Percentiles rank a stretch among this genome's conserved stretches.
phyloP scores from a whole-genome alignment of 2,888 invertebrate genomes.

The Mechanitis mazaeus region DNA sequence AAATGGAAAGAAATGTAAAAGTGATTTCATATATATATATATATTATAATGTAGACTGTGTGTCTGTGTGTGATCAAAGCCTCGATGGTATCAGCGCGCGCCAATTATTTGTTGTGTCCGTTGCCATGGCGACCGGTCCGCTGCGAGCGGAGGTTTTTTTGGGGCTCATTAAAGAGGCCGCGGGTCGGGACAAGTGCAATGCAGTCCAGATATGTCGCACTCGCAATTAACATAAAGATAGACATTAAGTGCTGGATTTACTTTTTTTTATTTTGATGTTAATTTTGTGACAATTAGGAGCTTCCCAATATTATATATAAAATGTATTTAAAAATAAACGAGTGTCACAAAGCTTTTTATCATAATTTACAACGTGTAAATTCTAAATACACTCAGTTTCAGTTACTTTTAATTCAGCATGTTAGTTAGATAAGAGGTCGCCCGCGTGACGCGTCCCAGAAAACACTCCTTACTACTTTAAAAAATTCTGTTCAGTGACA shows the following conservation, averaged over 20 bases:
- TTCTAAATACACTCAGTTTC: background rate
- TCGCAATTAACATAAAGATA: conserved; percentile 24
- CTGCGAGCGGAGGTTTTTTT: conserved; percentile 31
- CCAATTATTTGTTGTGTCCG: conserved; percentile 55
- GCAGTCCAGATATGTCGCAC: conserved; percentile 21
- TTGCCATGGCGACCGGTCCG: conserved; percentile 53
- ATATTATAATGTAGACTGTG: too few species aligned
- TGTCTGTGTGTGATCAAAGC: background rate
- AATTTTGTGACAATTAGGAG: too few species aligned
- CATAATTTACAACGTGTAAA: background rate
- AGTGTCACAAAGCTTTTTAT: background rate
- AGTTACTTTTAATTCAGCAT: conserved; percentile 2
- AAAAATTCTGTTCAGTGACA: background rate
- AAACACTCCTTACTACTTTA: conserved; percentile 1
- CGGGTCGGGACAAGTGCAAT: conserved; percentile 28
- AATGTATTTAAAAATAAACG: too few species aligned
- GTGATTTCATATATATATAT: too few species aligned
- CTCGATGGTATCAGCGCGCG: conserved; percentile 44
- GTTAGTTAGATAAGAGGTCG: conserved; percentile 3
- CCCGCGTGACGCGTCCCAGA: background rate
- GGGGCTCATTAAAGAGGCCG: conserved; percentile 31
- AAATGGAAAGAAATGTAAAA: too few species aligned
- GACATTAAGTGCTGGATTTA: conserved; percentile 1
- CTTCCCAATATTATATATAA: too few species aligned
- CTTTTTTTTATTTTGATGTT: too few species aligned